A percentile compares a stretch with the other conserved stretches of the same genome.
Conservation (phyloP, 2,797 vertebrate genomes). For the Pipistrellus pygmaeus region DNA sequence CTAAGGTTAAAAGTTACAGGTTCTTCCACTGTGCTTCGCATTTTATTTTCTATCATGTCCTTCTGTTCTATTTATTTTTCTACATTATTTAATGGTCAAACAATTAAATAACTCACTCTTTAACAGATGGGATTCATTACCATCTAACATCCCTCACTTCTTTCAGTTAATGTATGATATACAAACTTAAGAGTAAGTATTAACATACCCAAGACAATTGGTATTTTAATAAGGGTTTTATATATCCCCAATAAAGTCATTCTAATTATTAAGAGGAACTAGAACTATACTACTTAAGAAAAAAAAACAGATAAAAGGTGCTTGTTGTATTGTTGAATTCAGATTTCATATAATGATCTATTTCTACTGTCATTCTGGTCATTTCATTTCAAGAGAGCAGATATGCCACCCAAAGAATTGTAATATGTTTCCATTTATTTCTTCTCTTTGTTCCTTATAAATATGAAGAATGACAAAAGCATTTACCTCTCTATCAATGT, state of each 20-base stretch:
- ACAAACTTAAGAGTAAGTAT: background rate
- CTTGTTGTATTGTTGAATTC: background rate
- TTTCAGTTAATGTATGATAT: background rate
- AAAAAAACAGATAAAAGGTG: background rate
- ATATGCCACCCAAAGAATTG: background rate
- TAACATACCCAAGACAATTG: background rate
- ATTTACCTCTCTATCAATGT: conserved; percentile 16
- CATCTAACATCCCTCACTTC: background rate
- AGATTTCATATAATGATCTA: background rate
- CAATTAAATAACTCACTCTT: background rate
- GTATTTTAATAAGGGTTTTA: background rate
- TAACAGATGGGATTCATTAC: background rate
- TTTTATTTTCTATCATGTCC: background rate
- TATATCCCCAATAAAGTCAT: background rate
- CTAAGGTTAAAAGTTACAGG: background rate
- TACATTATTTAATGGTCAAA: no score
- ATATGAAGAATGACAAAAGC: background rate
- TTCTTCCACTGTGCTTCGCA: background rate
- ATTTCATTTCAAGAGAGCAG: background rate
- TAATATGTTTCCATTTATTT: conserved; percentile 9
- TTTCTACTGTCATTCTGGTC: background rate
- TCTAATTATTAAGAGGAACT: background rate
- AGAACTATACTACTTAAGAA: background rate
- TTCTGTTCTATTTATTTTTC: background rate
- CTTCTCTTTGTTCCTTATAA: background rate